These are phyloP conservation scores for Pectinophora gossypiella DNA, from an alignment of 1,140 invertebrate genomes.

Conservation along the genomic window DNA sequence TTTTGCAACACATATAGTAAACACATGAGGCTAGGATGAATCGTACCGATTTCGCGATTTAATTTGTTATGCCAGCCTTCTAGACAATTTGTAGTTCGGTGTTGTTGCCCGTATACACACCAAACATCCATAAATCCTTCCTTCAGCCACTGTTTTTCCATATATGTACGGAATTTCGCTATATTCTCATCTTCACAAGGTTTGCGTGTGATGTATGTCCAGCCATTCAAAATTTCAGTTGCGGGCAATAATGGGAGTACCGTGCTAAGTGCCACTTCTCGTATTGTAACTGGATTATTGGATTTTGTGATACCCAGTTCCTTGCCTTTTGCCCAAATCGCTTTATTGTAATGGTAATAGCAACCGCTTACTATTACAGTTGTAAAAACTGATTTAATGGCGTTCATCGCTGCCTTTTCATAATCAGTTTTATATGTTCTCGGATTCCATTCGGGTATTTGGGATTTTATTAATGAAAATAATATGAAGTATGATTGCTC, in stretches of 20 bases:
- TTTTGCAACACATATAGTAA: too few species aligned
- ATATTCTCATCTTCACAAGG: background rate
- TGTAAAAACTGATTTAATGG: too few species aligned
- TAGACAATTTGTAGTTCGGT: conserved; percentile 2
- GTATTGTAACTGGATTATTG: too few species aligned
- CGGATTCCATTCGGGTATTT: too few species aligned
- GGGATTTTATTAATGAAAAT: background rate
- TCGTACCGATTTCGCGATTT: conserved; percentile 2
- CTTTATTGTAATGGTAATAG: background rate
- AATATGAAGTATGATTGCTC: too few species aligned
- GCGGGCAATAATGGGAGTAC: conserved; percentile 7
- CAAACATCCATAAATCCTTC: background rate
- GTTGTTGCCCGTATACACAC: background rate
- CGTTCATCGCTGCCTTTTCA: too few species aligned
- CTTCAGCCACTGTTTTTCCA: background rate
- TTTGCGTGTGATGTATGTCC: background rate
- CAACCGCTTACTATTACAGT: too few species aligned
- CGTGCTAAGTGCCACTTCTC: background rate
- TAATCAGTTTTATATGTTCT: too few species aligned
- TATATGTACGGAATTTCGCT: background rate
- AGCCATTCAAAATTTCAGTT: background rate
- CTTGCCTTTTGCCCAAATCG: background rate
- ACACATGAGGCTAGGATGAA: background rate
- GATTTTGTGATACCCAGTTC: background rate
- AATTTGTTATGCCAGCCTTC: conserved; percentile 6